Evolutionary conservation across 1,140 invertebrate genomes (phyloP), one percentile per base, ranked within the genome.

Genomic region (Drosophila subpulchrella): DNA sequence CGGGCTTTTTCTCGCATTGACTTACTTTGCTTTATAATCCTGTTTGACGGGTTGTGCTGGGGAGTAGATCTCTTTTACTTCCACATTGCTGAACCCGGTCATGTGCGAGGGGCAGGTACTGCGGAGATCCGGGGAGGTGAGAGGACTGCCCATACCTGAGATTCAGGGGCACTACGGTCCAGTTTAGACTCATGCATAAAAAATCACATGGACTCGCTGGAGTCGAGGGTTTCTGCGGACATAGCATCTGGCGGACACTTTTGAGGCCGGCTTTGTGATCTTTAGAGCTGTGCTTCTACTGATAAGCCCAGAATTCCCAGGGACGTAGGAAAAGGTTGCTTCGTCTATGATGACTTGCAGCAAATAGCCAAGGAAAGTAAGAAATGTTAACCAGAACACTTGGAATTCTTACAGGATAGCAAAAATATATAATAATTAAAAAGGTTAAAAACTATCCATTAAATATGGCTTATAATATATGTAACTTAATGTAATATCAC

Each of bases 1-100:
- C 50, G 32, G 80, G 68, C 70, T 59, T 50, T 50, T 48, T 78
- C 68, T 65, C 34, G 70, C 51, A 50, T 56, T 91, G 88, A 79
- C 88, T 81, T 89, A 91, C 84, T 81, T 91, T 79, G 81, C 75
- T 77, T 81, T 77, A 81, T 91, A 91, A 91, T 91, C 89, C 85
- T 90, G 80, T 91, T 91, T 84, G 89, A 91, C 84, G 63, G 70
- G 84, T 84, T 91, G 76, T 78, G 71, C 66, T 48, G 73, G 55
- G 51, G 48, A 60, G 77, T 68, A 63, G 75, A 73, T 77, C 70
- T 90, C 65, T 79, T 74, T 89, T 78, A 81, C 81, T 89, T 90
- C 85, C 81, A 89, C 85, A 72, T 85, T 81, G 77, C 81, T 81
- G 84, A 75, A 90, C 66, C 86, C 78, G 88, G 53, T 80, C 75